These are phyloP conservation scores for Cremastinae sp. DNA, from an alignment of 2,888 invertebrate species.

Conservation along the genomic window DNA sequence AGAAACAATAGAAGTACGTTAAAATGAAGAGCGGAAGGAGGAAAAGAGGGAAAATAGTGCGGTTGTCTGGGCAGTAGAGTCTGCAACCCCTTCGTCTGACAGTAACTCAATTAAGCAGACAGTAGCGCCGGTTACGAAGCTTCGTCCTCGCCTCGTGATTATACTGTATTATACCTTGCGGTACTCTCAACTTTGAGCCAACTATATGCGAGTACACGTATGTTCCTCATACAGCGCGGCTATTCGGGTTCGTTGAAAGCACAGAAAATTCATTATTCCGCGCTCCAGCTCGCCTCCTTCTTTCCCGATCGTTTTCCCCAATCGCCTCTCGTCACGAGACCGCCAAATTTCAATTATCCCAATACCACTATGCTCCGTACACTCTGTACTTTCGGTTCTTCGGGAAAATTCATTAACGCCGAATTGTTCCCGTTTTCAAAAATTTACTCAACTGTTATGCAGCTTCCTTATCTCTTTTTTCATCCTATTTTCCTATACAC, in stretches of 20 bases:
- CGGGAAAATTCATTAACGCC: too few species aligned
- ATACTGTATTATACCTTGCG: slow-evolving; percentile 53
- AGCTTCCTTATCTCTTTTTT: too few species aligned
- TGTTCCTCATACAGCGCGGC: neutral
- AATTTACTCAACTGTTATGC: too few species aligned
- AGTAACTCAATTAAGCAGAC: slow-evolving; percentile 59
- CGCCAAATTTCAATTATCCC: neutral
- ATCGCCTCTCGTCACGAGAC: neutral
- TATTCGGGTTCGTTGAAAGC: slow-evolving; percentile 2
- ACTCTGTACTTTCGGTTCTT: too few species aligned
- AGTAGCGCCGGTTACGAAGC: slow-evolving; percentile 29
- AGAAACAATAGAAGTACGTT: slow-evolving; percentile 26
- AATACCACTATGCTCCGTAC: neutral
- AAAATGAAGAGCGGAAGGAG: slow-evolving; percentile 36
- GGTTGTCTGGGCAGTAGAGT: slow-evolving; percentile 35
- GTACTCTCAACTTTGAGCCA: slow-evolving; percentile 44
- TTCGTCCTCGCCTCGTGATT: slow-evolving; percentile 44
- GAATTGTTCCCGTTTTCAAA: too few species aligned
- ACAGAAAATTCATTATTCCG: slow-evolving; percentile 38
- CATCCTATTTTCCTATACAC: too few species aligned
- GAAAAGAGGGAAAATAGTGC: slow-evolving; percentile 51
- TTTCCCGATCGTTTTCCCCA: slow-evolving; percentile 17
- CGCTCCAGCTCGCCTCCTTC: slow-evolving; percentile 1
- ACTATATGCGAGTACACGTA: slow-evolving; percentile 21
- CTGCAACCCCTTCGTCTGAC: slow-evolving; percentile 32